Evolutionary conservation across 2,113 vertebrate species (phyloP).

Genomic region (Callorhinus ursinus): DNA sequence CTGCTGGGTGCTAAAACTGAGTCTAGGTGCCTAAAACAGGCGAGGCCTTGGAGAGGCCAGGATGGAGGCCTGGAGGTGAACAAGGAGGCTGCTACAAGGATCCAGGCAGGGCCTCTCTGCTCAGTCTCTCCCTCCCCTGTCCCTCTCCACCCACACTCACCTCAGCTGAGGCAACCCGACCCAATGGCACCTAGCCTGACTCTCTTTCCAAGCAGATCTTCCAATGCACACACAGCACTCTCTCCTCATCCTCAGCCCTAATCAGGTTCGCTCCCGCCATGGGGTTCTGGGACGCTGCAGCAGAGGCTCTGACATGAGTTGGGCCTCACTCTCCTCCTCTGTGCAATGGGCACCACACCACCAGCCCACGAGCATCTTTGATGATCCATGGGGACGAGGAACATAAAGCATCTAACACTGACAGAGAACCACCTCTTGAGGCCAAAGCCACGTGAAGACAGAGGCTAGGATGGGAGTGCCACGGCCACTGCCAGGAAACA

Average conservation of each 20-base stretch:
- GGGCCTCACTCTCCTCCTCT: neutral
- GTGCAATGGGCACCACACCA: fast-evolving
- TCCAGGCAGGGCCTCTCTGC: no score
- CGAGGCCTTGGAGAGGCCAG: fast-evolving
- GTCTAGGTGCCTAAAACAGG: no score
- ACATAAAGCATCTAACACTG: neutral
- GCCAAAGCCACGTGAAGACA: neutral
- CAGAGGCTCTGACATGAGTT: fast-evolving
- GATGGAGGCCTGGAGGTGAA: neutral
- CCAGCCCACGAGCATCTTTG: fast-evolving
- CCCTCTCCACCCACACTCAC: neutral
- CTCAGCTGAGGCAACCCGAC: fast-evolving
- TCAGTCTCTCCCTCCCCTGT: no score
- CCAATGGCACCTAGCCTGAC: fast-evolving
- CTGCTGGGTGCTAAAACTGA: no score
- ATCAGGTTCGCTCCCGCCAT: fast-evolving
- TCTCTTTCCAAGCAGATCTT: neutral
- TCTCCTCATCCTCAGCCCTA: no score
- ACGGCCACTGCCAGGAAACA: neutral
- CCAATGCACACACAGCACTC: fast-evolving
- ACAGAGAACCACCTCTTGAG: fast-evolving
- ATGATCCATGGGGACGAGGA: fast-evolving
- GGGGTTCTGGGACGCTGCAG: neutral
- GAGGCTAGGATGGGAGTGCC: neutral
- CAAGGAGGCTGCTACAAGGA: neutral